Evolutionary conservation across 1,140 invertebrate genomes (phyloP).

Genomic region (Aricia agestis): DNA sequence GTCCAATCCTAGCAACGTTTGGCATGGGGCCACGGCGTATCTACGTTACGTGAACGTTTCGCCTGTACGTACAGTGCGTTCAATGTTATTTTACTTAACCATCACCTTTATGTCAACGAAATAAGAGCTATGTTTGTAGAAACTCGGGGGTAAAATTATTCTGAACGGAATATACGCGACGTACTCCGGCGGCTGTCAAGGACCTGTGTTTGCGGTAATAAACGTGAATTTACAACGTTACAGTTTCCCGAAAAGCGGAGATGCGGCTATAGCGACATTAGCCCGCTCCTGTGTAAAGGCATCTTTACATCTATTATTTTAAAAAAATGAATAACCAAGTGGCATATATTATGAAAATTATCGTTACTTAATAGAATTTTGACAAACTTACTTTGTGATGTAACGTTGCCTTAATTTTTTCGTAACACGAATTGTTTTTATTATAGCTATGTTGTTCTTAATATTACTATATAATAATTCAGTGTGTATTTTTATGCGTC

Average conservation of each 20-base stretch:
- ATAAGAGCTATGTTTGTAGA: no score
- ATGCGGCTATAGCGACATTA: slow-evolving; percentile 57
- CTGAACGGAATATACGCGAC: neutral
- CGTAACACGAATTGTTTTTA: no score
- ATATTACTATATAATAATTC: no score
- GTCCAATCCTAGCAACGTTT: slow-evolving; percentile 21
- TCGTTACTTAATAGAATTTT: no score
- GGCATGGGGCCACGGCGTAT: slow-evolving; percentile 18
- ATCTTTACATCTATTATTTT: neutral
- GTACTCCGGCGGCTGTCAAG: slow-evolving; percentile 43
- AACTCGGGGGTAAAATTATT: neutral
- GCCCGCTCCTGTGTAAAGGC: slow-evolving; percentile 30
- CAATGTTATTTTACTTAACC: no score
- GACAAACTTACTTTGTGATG: no score
- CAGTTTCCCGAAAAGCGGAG: slow-evolving; percentile 67
- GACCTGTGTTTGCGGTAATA: slow-evolving; percentile 66
- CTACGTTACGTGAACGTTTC: slow-evolving; percentile 10
- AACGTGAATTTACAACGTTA: slow-evolving; percentile 72
- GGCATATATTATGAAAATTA: no score
- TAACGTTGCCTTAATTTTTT: no score
- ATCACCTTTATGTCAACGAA: no score
- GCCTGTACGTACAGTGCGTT: slow-evolving; percentile 28
- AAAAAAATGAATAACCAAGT: no score
- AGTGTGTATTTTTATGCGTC: no score
- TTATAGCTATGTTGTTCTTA: no score